A percentile compares a stretch with the other conserved stretches of the same genome.
These are phyloP conservation scores for Cheilosia impressa DNA, from an alignment of 2,888 invertebrate genomes.

Conservation along the genomic window DNA sequence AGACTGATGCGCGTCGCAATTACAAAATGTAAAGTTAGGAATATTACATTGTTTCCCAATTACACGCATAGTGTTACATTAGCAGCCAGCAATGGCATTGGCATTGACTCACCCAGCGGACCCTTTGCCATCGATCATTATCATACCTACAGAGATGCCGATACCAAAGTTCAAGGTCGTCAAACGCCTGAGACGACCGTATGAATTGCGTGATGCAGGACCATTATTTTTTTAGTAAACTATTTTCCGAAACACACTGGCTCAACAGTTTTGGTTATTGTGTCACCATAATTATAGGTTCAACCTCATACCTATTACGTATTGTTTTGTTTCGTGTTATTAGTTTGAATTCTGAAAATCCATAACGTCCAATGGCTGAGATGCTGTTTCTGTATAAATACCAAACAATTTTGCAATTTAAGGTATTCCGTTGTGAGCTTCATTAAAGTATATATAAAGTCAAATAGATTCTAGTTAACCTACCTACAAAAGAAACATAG, in stretches of 20 bases:
- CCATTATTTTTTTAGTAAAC: conserved; percentile 23
- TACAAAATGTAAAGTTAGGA: too few relatives aligned
- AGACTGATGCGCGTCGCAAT: too few relatives aligned
- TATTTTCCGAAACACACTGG: conserved; percentile 31
- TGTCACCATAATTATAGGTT: conserved; percentile 40
- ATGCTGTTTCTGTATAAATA: conserved; percentile 64
- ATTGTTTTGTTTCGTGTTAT: conserved; percentile 4
- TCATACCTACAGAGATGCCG: too few relatives aligned
- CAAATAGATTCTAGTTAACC: background rate
- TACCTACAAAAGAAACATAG: background rate
- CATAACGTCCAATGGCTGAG: conserved; percentile 30
- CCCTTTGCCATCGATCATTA: too few relatives aligned
- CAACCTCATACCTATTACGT: background rate
- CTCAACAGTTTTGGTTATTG: conserved; percentile 17
- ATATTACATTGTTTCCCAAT: too few relatives aligned
- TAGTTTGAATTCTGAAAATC: background rate
- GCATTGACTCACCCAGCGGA: too few relatives aligned
- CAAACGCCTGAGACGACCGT: too few relatives aligned
- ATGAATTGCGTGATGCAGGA: conserved; percentile 46
- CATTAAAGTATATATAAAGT: conserved; percentile 22
- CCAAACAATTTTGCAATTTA: conserved; percentile 33
- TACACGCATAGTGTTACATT: too few relatives aligned
- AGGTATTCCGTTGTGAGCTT: conserved; percentile 31
- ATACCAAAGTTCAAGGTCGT: too few relatives aligned
- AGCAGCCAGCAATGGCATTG: too few relatives aligned